Evolutionary conservation across 1,140 invertebrate genomes (phyloP).

Genomic region (Tenebrio molitor): DNA sequence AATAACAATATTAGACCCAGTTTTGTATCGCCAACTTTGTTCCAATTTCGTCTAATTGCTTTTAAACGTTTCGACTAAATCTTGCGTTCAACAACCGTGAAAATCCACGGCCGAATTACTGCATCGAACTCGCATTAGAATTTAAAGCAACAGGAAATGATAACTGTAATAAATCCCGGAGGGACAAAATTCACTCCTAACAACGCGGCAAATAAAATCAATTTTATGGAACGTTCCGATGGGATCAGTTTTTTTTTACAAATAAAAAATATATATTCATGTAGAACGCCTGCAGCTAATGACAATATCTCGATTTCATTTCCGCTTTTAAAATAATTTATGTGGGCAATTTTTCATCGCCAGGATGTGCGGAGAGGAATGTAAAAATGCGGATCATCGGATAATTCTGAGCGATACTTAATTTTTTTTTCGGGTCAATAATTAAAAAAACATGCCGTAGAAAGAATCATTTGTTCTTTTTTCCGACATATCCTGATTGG

Average conservation of each 20-base stretch:
- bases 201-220: constrained; percentile 27
- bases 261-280: constrained; percentile 22
- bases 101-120: no score
- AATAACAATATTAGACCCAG: neutral
- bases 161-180: constrained; percentile 9
- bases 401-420: neutral
- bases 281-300: constrained; percentile 19
- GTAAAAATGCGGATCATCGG: neutral
- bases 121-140: no score
- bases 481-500: constrained; percentile 50
- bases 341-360: constrained; percentile 8
- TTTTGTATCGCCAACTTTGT: no score
- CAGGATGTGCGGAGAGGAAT: neutral
- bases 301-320: constrained; percentile 34
- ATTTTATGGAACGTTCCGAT: constrained; percentile 11
- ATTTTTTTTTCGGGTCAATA: constrained; percentile 21
- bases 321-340: constrained; percentile 25
- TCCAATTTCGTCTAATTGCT: neutral
- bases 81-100: no score
- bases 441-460: constrained; percentile 27
- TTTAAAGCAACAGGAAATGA: constrained; percentile 29
- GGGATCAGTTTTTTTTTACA: constrained; percentile 18
- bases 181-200: constrained; percentile 17
- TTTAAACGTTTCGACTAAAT: neutral
- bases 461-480: constrained; percentile 49